These are phyloP conservation scores for Acropora yongei DNA, from an alignment of 64 coral and sea anemone genomes.

Conservation along the genomic window DNA sequence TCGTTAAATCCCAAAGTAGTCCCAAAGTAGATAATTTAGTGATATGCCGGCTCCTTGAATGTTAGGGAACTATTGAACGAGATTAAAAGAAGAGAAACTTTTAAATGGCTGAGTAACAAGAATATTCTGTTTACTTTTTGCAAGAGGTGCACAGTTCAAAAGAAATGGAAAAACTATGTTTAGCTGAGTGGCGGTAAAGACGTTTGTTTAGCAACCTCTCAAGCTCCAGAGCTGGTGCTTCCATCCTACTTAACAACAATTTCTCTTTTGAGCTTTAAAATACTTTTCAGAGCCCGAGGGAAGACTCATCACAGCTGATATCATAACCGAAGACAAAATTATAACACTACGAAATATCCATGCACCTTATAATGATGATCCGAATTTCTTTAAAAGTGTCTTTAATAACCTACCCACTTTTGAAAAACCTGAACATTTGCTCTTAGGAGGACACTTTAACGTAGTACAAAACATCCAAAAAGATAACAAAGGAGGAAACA, in stretches of 20 bases:
- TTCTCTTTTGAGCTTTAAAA: constrained; percentile 34
- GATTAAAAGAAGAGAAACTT: no score
- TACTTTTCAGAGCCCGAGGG: constrained; percentile 15
- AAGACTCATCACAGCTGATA: constrained; percentile 23
- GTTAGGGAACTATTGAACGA: no score
- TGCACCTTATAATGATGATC: constrained; percentile 35
- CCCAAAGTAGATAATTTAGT: no score
- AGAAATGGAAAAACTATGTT: constrained; percentile 32
- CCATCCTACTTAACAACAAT: constrained; percentile 41
- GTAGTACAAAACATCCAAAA: constrained; percentile 31
- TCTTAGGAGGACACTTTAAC: constrained; percentile 54
- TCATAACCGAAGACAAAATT: constrained; percentile 41
- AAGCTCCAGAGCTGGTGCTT: constrained; percentile 26
- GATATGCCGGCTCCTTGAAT: no score
- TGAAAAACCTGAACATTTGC: constrained; percentile 15
- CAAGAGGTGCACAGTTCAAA: constrained; percentile 47
- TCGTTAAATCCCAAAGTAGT: no score
- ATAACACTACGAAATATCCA: constrained; percentile 17
- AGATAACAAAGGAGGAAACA: constrained; percentile 34
- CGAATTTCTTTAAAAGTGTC: constrained; percentile 37
- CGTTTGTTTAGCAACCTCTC: constrained; percentile 15
- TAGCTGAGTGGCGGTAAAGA: constrained; percentile 30
- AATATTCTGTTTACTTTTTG: constrained; percentile 10
- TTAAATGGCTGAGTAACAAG: no score
- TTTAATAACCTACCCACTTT: constrained; percentile 7